These are phyloP conservation scores for Hylaea fasciaria DNA, from an alignment of 2,888 invertebrate genomes.

Conservation along the genomic window DNA sequence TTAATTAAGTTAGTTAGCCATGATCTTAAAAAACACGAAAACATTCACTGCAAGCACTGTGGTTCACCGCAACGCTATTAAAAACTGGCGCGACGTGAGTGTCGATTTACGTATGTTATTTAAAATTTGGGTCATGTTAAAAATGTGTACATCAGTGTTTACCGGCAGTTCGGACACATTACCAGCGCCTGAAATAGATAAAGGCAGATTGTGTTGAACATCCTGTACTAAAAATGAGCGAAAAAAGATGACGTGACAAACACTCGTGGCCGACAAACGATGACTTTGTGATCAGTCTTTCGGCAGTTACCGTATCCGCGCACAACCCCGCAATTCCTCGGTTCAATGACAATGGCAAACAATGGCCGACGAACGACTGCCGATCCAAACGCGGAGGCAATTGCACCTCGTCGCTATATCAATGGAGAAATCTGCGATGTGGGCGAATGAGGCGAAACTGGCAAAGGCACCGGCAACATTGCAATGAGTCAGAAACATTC, in stretches of 20 bases:
- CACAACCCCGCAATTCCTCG: constrained; percentile 53
- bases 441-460: constrained; percentile 70
- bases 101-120: constrained; percentile 38
- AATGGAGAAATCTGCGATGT: constrained; percentile 77
- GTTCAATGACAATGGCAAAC: constrained; percentile 75
- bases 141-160: constrained; percentile 39
- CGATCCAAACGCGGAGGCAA: constrained; percentile 62
- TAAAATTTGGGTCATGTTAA: constrained; percentile 50
- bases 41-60: constrained; percentile 42
- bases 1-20: constrained; percentile 45
- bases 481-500: constrained; percentile 67
- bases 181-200: constrained; percentile 20
- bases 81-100: constrained; percentile 41
- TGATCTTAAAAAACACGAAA: constrained; percentile 43
- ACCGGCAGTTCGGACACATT: constrained; percentile 35
- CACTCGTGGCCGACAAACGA: constrained; percentile 30
- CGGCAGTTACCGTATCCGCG: constrained; percentile 45
- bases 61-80: constrained; percentile 38
- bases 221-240: constrained; percentile 31
- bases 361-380: constrained; percentile 60
- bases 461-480: constrained; percentile 51
- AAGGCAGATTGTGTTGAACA: constrained; percentile 16
- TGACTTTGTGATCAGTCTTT: constrained; percentile 26
- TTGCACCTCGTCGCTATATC: constrained; percentile 69
- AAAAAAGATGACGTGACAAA: constrained; percentile 34